phyloP scores from a whole-genome alignment of 92 coral and sea anemone species.

The Pocillopora grandis region DNA sequence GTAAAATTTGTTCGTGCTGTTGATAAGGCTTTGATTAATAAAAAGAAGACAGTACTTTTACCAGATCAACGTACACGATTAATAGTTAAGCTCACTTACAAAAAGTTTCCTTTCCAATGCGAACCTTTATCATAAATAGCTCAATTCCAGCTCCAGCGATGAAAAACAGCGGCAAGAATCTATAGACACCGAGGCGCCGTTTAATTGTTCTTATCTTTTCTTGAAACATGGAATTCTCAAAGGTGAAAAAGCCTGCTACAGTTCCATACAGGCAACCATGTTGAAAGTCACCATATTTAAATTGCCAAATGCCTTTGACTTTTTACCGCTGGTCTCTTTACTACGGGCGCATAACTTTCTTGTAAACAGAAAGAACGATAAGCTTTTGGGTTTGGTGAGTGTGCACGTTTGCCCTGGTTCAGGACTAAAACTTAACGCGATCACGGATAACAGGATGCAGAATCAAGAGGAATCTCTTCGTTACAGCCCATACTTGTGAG shows the following conservation, averaged over 20 bases:
- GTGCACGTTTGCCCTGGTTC: not conserved
- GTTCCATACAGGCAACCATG: constrained; percentile 8
- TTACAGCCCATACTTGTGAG: constrained; percentile 84
- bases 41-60: no score
- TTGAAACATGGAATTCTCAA: constrained; percentile 48
- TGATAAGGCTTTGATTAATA: no score
- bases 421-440: not conserved
- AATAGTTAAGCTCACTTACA: constrained; percentile 65
- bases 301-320: no score
- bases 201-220: constrained; percentile 41
- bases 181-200: constrained; percentile 84
- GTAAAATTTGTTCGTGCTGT: no score
- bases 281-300: not conserved
- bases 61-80: no score
- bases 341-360: not conserved
- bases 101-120: constrained; percentile 93
- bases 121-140: constrained; percentile 96
- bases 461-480: constrained; percentile 30
- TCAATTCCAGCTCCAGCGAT: constrained; percentile 92
- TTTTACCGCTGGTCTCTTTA: constrained; percentile 5
- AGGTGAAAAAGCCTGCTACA: not conserved
- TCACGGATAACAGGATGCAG: constrained; percentile 12
- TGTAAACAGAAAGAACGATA: not conserved
- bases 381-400: not conserved
- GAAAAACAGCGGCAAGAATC: constrained; percentile 86